These are phyloP conservation scores for Aptenodytes patagonicus DNA, from an alignment of 2,113 vertebrate genomes.

Conservation along the genomic window DNA sequence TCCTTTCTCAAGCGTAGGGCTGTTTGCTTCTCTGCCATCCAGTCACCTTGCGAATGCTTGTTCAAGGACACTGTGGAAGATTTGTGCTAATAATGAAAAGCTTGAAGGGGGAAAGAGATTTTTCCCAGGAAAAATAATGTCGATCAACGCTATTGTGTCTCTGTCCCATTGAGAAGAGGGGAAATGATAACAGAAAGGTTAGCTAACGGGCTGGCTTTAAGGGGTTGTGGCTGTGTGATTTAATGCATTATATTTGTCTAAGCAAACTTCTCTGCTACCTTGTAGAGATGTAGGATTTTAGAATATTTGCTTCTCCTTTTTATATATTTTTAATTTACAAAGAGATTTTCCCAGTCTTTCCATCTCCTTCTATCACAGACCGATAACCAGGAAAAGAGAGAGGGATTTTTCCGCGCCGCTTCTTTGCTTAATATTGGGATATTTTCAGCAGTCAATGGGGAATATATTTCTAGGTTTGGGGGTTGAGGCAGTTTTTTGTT, in stretches of 20 bases:
- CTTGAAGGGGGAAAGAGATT: constrained; percentile 44
- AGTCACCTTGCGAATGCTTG: constrained; percentile 45
- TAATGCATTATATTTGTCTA: background rate
- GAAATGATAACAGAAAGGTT: background rate
- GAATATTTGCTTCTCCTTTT: background rate
- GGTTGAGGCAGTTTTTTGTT: background rate
- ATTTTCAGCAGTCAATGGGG: background rate
- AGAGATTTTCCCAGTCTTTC: background rate
- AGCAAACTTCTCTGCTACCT: background rate
- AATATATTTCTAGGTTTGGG: background rate
- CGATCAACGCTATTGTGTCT: background rate
- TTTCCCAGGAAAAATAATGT: constrained; percentile 37
- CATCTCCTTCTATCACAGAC: background rate
- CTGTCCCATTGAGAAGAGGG: background rate
- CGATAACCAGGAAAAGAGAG: background rate
- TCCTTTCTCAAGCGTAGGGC: constrained; percentile 32
- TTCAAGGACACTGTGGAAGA: constrained; percentile 43
- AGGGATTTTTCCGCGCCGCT: accelerated
- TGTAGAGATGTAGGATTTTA: background rate
- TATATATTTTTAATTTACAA: background rate
- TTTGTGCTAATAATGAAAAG: constrained; percentile 67
- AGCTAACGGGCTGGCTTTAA: background rate
- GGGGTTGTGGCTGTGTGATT: background rate
- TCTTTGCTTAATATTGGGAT: background rate
- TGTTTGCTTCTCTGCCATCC: constrained; percentile 59